These are phyloP conservation scores for Clarias macrocephalus DNA, from an alignment of 2,113 vertebrate genomes.

Conservation along the genomic window DNA sequence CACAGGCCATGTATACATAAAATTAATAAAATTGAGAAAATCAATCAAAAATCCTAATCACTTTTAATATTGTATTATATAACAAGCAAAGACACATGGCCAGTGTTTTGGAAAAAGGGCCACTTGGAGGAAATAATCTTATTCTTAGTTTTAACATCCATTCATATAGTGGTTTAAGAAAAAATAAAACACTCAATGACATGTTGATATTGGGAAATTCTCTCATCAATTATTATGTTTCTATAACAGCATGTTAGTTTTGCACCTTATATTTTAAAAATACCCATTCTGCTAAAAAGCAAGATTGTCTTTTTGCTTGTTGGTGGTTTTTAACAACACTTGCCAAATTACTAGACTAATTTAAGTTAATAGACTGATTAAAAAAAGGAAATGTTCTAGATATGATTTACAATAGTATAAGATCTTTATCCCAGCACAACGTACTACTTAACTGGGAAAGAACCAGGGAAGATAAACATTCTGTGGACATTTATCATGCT, in stretches of 20 bases:
- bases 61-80: background rate
- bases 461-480: background rate
- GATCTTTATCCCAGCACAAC: background rate
- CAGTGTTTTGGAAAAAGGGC: background rate
- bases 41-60: background rate
- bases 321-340: background rate
- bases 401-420: background rate
- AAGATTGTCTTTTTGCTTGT: background rate
- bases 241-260: no score
- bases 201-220: no score
- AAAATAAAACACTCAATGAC: no score
- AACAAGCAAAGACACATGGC: background rate
- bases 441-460: background rate
- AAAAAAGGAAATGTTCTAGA: no score
- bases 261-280: background rate
- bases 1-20: background rate
- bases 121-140: background rate
- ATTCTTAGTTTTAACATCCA: background rate
- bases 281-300: background rate
- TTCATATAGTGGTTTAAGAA: no score
- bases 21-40: no score
- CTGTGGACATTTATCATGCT: background rate
- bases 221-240: no score
- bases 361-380: background rate
- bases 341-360: background rate